Conservation (phyloP, 2,888 invertebrate species). For the Drosophila colorata region DNA sequence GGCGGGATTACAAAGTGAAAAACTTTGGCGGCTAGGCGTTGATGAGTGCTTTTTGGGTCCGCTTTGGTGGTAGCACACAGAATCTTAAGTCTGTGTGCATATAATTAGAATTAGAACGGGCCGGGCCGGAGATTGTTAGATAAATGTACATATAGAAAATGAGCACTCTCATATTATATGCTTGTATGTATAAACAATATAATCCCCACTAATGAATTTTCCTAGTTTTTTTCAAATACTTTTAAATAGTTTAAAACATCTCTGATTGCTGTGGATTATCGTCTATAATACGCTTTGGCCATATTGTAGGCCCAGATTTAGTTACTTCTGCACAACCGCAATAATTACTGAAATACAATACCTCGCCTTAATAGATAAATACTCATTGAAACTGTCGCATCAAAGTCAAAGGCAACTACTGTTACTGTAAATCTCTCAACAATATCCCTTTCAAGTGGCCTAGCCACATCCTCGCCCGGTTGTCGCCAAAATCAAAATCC, state of each 20-base stretch:
- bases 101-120: slow-evolving; percentile 66
- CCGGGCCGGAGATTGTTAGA: slow-evolving; percentile 7
- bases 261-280: slow-evolving; percentile 22
- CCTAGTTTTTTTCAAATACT: not conserved
- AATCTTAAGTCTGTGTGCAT: slow-evolving; percentile 55
- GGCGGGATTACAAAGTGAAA: slow-evolving; percentile 74
- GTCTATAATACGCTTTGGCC: slow-evolving; percentile 6
- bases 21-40: slow-evolving; percentile 74
- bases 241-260: slow-evolving; percentile 13
- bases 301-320: slow-evolving; percentile 11
- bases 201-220: slow-evolving; percentile 26
- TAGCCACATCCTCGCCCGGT: slow-evolving; percentile 48
- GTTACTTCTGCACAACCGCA: slow-evolving; percentile 21
- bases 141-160: slow-evolving; percentile 9
- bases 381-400: slow-evolving; percentile 53
- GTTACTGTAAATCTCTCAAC: slow-evolving; percentile 41
- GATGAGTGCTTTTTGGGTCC: slow-evolving; percentile 63
- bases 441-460: slow-evolving; percentile 57
- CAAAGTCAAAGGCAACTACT: slow-evolving; percentile 38
- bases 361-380: slow-evolving; percentile 38
- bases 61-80: slow-evolving; percentile 46
- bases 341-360: slow-evolving; percentile 41
- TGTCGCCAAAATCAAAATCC: slow-evolving; percentile 43
- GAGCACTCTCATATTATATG: slow-evolving; percentile 7
- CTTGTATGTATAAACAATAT: not conserved